These are phyloP conservation scores for Cebuella pygmaea DNA, from an alignment of 2,797 vertebrate genomes.

Conservation along the genomic window DNA sequence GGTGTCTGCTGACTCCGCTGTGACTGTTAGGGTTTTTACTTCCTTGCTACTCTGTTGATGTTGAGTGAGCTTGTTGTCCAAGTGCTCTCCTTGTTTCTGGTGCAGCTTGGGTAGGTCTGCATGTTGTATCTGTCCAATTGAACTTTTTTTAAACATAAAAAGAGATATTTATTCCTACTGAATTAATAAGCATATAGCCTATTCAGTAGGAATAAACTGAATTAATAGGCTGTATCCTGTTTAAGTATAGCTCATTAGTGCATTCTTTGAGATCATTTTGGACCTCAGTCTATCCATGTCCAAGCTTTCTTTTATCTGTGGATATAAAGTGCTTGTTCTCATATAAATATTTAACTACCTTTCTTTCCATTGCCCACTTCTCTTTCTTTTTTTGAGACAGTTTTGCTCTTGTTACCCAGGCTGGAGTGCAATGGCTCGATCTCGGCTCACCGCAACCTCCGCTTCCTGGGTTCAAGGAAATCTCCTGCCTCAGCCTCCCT, in stretches of 20 bases:
- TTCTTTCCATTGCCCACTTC: not conserved
- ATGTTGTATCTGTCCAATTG: not conserved
- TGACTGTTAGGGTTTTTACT: not conserved
- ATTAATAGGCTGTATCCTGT: not conserved
- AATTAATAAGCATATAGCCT: not conserved
- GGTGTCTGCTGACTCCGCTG: not conserved
- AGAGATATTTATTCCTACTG: not conserved
- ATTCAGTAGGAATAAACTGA: not conserved
- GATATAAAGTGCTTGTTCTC: not conserved
- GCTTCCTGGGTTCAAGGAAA: no score
- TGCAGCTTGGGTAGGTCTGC: not conserved
- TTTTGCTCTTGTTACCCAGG: no score
- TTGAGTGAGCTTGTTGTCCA: not conserved
- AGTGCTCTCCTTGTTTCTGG: not conserved
- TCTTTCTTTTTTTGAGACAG: not conserved
- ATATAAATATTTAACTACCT: not conserved
- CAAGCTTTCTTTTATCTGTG: not conserved
- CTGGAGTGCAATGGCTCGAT: no score
- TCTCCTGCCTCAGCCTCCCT: no score
- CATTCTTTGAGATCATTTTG: not conserved
- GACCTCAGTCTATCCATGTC: not conserved
- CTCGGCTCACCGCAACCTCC: no score
- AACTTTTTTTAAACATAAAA: not conserved
- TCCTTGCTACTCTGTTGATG: rapidly evolving
- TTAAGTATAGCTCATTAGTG: not conserved